Conservation (phyloP, 1,140 invertebrate genomes). For the Drosophila tsacasi region DNA sequence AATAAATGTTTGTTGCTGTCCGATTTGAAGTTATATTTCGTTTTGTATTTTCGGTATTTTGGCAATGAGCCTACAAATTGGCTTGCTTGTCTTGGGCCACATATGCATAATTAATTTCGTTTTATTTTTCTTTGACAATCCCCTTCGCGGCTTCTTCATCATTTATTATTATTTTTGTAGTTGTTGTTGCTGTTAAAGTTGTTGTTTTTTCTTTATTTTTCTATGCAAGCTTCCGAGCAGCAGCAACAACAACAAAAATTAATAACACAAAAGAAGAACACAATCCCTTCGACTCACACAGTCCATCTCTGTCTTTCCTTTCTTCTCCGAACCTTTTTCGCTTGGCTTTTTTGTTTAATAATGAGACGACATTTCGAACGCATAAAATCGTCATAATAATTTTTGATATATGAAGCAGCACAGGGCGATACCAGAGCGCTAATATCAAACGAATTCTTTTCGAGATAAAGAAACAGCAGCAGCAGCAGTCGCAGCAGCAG, state of each 20-base stretch:
- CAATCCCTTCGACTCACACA: conserved; percentile 28
- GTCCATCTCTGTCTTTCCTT: conserved; percentile 35
- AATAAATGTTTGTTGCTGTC: conserved; percentile 9
- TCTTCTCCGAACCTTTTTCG: conserved; percentile 44
- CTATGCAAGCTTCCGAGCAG: conserved; percentile 52
- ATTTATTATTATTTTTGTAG: conserved; percentile 8
- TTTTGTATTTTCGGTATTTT: conserved; percentile 65
- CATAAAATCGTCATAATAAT: conserved; percentile 85
- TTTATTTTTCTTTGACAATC: conserved; percentile 44
- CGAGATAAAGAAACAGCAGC: conserved; percentile 70
- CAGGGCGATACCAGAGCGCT: conserved; percentile 72
- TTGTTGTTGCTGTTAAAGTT: background rate
- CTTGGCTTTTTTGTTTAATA: conserved; percentile 82
- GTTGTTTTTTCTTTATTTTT: conserved; percentile 25
- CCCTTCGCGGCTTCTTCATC: background rate
- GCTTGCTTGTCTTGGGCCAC: conserved; percentile 65
- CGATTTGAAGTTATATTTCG: conserved; percentile 16
- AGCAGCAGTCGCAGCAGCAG: conserved; percentile 13
- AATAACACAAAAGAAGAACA: conserved; percentile 48
- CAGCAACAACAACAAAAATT: conserved; percentile 32
- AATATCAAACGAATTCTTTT: conserved; percentile 85
- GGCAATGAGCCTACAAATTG: conserved; percentile 79
- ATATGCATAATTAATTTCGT: conserved; percentile 74
- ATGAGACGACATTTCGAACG: conserved; percentile 85
- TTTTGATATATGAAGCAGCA: conserved; percentile 85